Percentiles rank a stretch among this genome's conserved stretches.
Conservation (phyloP, 2,113 vertebrate species). For the Sapayoa aenigma region DNA sequence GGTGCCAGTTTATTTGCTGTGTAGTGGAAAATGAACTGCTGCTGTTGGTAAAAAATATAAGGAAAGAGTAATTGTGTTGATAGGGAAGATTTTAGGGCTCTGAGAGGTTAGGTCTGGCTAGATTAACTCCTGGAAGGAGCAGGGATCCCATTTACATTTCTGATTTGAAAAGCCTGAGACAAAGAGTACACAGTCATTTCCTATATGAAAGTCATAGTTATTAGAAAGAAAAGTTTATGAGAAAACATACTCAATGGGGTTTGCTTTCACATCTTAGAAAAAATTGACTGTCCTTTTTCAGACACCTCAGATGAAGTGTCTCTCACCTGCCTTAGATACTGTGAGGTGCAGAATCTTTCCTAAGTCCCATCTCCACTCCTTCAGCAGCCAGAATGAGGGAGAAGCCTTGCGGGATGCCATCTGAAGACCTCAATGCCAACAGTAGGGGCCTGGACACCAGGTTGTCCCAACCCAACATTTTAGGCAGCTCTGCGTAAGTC, state of each 20-base stretch:
- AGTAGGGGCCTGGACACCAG: neutral
- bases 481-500: neutral
- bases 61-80: neutral
- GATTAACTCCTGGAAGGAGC: neutral
- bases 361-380: neutral
- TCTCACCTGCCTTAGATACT: neutral
- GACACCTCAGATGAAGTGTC: neutral
- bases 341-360: neutral
- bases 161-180: neutral
- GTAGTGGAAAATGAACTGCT: neutral
- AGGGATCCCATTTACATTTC: neutral
- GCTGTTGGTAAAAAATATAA: neutral
- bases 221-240: neutral
- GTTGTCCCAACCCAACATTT: neutral
- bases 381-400: neutral
- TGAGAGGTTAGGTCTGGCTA: neutral
- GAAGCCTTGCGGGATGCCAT: fast-evolving
- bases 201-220: neutral
- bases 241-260: neutral
- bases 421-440: neutral
- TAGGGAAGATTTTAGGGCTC: neutral
- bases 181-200: neutral
- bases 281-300: neutral
- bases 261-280: neutral
- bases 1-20: neutral